These are phyloP conservation scores for Mastigias papua DNA, from an alignment of 30 jellyfish, hydroid and myxozoan species.

Conservation along the genomic window DNA sequence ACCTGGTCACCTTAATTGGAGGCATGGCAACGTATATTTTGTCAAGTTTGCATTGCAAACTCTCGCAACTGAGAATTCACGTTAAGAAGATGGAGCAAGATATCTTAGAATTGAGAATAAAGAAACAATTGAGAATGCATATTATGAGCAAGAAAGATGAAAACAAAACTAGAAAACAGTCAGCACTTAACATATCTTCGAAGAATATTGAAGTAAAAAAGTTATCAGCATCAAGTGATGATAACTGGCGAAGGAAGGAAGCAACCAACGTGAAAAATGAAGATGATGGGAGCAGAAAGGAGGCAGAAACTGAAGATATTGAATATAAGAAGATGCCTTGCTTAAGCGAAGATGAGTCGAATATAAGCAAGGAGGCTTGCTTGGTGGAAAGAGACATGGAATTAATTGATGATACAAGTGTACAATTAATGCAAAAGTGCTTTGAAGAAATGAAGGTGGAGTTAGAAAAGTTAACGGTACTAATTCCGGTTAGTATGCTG, in stretches of 20 bases:
- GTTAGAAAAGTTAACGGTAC: background rate
- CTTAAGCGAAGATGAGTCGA: background rate
- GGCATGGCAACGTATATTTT: constrained; percentile 3
- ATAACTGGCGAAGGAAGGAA: constrained; percentile 24
- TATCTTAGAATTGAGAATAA: constrained; percentile 46
- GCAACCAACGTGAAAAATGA: background rate
- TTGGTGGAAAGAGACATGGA: constrained; percentile 25
- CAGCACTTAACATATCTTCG: background rate
- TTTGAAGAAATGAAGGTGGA: constrained; percentile 12
- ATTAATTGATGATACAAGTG: constrained; percentile 33
- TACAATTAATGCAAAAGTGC: constrained; percentile 15
- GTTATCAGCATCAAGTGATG: background rate
- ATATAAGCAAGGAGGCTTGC: background rate
- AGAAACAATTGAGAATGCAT: constrained; percentile 59
- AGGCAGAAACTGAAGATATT: background rate
- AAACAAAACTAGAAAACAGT: background rate
- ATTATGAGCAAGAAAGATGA: constrained; percentile 30
- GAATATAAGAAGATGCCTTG: background rate
- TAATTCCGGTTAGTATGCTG: no score
- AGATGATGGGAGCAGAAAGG: background rate
- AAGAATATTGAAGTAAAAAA: background rate
- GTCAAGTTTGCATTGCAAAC: constrained; percentile 26
- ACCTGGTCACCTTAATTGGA: constrained; percentile 15
- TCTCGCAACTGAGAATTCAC: constrained; percentile 7
- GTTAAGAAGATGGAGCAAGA: constrained; percentile 14